Evolutionary conservation across 2,888 invertebrate species (phyloP).

Genomic region (Uropetala carovei): DNA sequence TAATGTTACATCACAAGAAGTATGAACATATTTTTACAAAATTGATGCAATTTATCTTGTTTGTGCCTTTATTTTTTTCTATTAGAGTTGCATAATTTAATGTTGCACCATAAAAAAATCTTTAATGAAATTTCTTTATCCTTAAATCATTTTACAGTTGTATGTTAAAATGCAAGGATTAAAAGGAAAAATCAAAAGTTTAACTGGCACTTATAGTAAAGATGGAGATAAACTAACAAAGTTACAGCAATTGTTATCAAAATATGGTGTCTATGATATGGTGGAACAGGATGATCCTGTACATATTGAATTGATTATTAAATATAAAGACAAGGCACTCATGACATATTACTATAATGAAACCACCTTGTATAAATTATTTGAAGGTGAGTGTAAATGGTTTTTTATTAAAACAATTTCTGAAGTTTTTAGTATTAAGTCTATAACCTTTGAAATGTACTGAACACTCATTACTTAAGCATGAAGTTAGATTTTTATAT

Average conservation of each 20-base stretch:
- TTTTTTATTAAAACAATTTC: not conserved
- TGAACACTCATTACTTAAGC: not conserved
- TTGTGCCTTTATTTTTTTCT: too few species aligned
- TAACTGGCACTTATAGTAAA: not conserved
- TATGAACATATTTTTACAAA: too few species aligned
- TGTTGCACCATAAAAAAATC: too few species aligned
- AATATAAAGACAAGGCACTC: constrained; percentile 43
- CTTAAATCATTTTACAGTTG: not conserved
- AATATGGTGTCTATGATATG: not conserved
- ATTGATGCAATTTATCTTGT: too few species aligned
- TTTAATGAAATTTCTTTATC: too few species aligned
- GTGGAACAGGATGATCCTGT: constrained; percentile 20
- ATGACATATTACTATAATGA: constrained; percentile 61
- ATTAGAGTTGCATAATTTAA: too few species aligned
- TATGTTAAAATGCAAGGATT: constrained; percentile 57
- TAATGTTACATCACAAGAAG: too few species aligned
- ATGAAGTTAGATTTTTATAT: too few species aligned
- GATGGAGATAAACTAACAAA: constrained; percentile 26
- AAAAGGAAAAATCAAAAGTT: not conserved
- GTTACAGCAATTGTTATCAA: constrained; percentile 36
- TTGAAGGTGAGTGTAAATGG: not conserved
- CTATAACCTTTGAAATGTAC: not conserved
- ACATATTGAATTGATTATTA: constrained; percentile 49
- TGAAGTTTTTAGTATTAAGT: not conserved
- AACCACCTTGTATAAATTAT: constrained; percentile 30